These are phyloP conservation scores for Lordiphosa andalusiaca DNA, from an alignment of 2,888 invertebrate genomes.

Conservation along the genomic window DNA sequence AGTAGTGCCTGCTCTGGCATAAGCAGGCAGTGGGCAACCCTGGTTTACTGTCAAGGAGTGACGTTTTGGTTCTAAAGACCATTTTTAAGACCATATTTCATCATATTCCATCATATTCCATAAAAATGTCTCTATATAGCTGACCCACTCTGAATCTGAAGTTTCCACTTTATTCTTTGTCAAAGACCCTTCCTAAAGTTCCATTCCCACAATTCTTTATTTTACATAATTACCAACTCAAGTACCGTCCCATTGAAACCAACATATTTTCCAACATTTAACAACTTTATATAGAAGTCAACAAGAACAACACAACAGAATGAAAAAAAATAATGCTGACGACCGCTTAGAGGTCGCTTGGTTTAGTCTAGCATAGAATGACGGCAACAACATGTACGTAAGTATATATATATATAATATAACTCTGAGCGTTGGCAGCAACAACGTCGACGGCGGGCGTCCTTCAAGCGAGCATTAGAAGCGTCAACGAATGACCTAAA, in stretches of 20 bases:
- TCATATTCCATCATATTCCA: no score
- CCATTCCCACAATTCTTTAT: neutral
- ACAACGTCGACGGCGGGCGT: constrained; percentile 48
- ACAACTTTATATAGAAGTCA: constrained; percentile 43
- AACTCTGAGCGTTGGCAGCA: constrained; percentile 13
- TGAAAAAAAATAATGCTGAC: constrained; percentile 45
- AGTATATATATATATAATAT: constrained; percentile 21
- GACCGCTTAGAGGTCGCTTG: constrained; percentile 67
- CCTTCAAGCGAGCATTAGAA: constrained; percentile 72
- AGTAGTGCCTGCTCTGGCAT: no score
- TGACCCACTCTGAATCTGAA: no score
- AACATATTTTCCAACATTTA: constrained; percentile 20
- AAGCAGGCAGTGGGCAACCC: no score
- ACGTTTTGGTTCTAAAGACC: no score
- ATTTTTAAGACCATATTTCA: no score
- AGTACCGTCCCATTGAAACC: constrained; percentile 3
- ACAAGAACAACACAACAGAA: constrained; percentile 17
- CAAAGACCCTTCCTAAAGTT: no score
- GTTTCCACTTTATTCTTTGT: no score
- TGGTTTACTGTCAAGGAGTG: no score
- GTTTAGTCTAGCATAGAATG: constrained; percentile 32
- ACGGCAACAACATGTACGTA: constrained; percentile 25
- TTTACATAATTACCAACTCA: constrained; percentile 1
- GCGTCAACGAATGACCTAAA: constrained; percentile 67
- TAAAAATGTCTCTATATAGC: no score